A percentile compares a stretch with the other conserved stretches of the same genome.
phyloP scores from a whole-genome alignment of 2,888 invertebrate genomes.

The Brachyptera putata region DNA sequence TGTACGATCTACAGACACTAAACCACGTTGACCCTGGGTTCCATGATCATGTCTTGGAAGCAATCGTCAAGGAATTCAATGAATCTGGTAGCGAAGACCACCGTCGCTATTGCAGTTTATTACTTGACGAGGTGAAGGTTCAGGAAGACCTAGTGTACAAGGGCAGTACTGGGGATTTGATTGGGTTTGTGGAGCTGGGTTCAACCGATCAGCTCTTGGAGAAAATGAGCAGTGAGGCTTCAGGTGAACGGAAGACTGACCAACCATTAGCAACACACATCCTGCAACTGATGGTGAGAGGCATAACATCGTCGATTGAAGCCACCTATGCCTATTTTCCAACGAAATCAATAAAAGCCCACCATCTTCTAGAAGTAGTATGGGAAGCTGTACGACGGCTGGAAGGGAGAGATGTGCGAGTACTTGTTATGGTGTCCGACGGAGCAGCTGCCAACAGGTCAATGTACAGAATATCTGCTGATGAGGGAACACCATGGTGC shows the following conservation, averaged over 20 bases:
- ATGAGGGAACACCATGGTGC: background rate
- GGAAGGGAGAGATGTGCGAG: background rate
- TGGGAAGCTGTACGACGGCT: background rate
- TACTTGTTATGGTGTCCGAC: background rate
- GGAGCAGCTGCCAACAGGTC: constrained; percentile 4
- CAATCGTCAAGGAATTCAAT: background rate
- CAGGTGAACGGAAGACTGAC: too few species aligned
- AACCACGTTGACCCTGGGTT: background rate
- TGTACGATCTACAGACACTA: background rate
- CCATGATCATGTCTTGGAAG: background rate
- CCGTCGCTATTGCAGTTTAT: background rate
- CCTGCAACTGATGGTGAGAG: constrained; percentile 1
- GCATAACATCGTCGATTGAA: background rate
- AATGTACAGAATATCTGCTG: background rate
- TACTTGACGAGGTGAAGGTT: background rate
- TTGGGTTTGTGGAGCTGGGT: background rate
- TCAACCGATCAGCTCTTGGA: background rate
- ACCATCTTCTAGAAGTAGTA: too few species aligned
- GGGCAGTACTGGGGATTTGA: background rate
- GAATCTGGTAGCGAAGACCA: background rate
- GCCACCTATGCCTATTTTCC: constrained; percentile 5
- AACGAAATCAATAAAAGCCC: background rate
- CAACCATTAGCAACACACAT: background rate
- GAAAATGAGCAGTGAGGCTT: constrained; percentile 1
- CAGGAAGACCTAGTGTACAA: background rate